Conservation (phyloP, 2,888 invertebrate species). For the Flabesymbios commensalis region DNA sequence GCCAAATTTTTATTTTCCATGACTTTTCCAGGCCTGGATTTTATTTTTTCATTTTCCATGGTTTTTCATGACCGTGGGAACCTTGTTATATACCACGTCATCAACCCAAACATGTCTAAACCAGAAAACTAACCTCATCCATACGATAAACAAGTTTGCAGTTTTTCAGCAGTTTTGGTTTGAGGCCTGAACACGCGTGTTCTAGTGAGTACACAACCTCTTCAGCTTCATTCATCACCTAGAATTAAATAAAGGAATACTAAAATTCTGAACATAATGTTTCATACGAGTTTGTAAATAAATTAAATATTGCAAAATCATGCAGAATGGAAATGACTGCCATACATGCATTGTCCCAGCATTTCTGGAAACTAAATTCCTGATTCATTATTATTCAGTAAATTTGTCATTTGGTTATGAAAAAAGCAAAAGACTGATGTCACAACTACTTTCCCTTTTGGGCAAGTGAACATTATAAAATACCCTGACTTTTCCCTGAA, state of each 20-base stretch:
- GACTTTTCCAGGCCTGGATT: no score
- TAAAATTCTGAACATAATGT: no score
- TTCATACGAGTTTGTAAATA: background rate
- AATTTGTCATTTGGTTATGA: background rate
- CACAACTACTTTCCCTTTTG: no score
- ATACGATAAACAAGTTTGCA: background rate
- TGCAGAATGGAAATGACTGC: background rate
- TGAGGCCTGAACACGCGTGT: background rate
- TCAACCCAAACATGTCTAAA: no score
- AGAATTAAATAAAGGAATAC: no score
- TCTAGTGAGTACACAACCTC: slow-evolving; percentile 5
- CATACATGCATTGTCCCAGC: background rate
- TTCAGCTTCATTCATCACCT: slow-evolving; percentile 2
- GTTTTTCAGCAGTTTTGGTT: background rate
- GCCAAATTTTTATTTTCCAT: no score
- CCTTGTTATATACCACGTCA: no score
- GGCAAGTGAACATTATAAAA: no score
- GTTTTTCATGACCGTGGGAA: no score
- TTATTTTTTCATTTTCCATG: no score
- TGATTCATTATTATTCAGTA: background rate
- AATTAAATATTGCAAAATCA: background rate
- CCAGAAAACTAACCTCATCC: background rate
- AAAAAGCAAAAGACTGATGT: no score
- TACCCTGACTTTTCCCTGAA: no score
- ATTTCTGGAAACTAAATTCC: background rate